Base-by-base conservation (phyloP, 2,888 invertebrate species). In the Acronicta leporina region DNA sequence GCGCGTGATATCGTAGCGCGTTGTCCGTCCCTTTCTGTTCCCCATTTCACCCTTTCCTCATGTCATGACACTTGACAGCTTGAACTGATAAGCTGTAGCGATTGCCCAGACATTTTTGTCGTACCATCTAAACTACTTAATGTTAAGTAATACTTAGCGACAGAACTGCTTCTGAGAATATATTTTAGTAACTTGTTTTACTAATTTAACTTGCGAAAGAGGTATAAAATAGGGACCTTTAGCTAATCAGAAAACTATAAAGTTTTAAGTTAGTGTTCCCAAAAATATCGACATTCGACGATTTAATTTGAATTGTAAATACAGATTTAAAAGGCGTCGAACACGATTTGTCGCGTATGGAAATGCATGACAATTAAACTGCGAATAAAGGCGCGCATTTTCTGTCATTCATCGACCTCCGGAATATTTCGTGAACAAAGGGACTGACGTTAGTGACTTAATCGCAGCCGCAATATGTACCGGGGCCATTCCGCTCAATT, bases 401-500 rank as follows among this genome's bases (percentile, higher is more conserved):
- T 38, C 45, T 66, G 62, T 73, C 65, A 63, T 73, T 70, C 46
- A 56, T 59, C 71, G 59, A 65, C 57, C 68, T 72, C 51, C 42
- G 30, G 44, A 41, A 49, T 42, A n/a, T 40, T n/a, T 25, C 30
- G 38, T 49, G 51, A 46, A 60, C 55, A 63, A 67, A 64, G 54
- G 66, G 57, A 63, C 84, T 82, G 64, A 63, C 82, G 81, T 76
- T 70, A 66, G 63, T 82, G 75, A 70, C 79, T 81, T 82, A 76
- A 71, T 79, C 75, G 75, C 62, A 41, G 66, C 50, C 64, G 62
- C 78, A 74, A 75, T 78, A 76, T 73, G 80, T 77, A 81, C 74
- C 73, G 77, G 80, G 82, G 80, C 87, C 84, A 87, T 92, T 92
- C 90, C 88, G 89, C 90, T 89, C 93, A 94, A 94, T 94, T 94